These are phyloP conservation scores for Brachionus koreanus DNA, from an alignment of 1,140 invertebrate species.

Conservation along the genomic window DNA sequence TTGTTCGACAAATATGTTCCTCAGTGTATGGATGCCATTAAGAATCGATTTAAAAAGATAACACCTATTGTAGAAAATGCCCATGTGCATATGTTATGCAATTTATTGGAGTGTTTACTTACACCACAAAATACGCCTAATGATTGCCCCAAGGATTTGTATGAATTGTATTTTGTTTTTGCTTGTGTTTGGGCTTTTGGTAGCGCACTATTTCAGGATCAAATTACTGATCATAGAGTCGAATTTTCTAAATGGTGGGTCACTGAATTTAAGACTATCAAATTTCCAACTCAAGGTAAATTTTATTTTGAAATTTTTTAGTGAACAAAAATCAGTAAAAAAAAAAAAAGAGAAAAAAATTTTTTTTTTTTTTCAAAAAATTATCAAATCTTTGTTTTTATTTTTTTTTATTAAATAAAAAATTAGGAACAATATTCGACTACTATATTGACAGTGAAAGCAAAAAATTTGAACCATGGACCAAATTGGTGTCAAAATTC, in stretches of 20 bases:
- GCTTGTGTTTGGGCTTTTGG: conserved; percentile 93
- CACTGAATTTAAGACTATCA: conserved; percentile 81
- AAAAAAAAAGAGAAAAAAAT: too few relatives aligned
- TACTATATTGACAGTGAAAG: conserved; percentile 85
- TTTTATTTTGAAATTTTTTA: too few relatives aligned
- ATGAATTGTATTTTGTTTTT: conserved; percentile 93
- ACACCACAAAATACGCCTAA: conserved; percentile 71
- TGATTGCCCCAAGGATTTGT: conserved; percentile 86
- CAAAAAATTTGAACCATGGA: conserved; percentile 83
- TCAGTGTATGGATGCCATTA: conserved; percentile 76
- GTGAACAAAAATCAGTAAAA: too few relatives aligned
- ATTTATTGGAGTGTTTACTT: conserved; percentile 45
- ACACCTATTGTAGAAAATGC: conserved; percentile 46
- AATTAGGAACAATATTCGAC: conserved; percentile 84
- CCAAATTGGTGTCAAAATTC: conserved; percentile 79
- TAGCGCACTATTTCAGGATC: conserved; percentile 87
- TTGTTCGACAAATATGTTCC: conserved; percentile 95
- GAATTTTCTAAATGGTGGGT: conserved; percentile 97
- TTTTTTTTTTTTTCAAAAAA: too few relatives aligned
- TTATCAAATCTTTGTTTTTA: too few relatives aligned
- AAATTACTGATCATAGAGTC: conserved; percentile 78
- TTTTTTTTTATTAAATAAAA: too few relatives aligned
- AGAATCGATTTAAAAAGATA: conserved; percentile 66
- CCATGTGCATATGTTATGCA: conserved; percentile 46
- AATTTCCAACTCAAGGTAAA: conserved; percentile 68